phyloP scores from a whole-genome alignment of 2,113 vertebrate genomes.

The Echinops telfairi region DNA sequence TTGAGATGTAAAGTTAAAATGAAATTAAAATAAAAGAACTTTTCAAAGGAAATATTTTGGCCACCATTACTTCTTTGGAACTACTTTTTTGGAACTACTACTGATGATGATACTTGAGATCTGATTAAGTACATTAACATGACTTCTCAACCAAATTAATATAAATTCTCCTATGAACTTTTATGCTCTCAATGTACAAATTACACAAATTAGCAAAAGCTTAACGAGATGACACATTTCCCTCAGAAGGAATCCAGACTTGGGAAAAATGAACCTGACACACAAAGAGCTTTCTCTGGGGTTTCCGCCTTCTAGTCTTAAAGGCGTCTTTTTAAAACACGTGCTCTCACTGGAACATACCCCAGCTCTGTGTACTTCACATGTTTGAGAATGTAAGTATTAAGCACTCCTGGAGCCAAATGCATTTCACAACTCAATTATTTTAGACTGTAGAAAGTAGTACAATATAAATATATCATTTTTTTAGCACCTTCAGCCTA shows the following conservation, averaged over 20 bases:
- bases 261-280: slow-evolving; percentile 7
- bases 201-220: background rate
- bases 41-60: slow-evolving; percentile 3
- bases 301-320: background rate
- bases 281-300: background rate
- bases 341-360: background rate
- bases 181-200: background rate
- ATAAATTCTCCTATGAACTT: background rate
- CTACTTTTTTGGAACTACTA: background rate
- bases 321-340: background rate
- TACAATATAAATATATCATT: background rate
- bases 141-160: background rate
- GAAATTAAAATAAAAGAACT: slow-evolving; percentile 32
- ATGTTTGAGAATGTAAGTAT: background rate
- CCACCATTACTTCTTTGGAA: background rate
- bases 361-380: background rate
- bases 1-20: slow-evolving; percentile 45
- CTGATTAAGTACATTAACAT: slow-evolving; percentile 12
- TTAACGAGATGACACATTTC: slow-evolving; percentile 2
- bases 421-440: slow-evolving; percentile 24
- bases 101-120: slow-evolving; percentile 19
- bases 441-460: background rate
- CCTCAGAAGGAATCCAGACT: slow-evolving; percentile 27
- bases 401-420: background rate
- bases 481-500: background rate